phyloP scores from a whole-genome alignment of 2,113 vertebrate genomes.

The Zosterops japonicus region DNA sequence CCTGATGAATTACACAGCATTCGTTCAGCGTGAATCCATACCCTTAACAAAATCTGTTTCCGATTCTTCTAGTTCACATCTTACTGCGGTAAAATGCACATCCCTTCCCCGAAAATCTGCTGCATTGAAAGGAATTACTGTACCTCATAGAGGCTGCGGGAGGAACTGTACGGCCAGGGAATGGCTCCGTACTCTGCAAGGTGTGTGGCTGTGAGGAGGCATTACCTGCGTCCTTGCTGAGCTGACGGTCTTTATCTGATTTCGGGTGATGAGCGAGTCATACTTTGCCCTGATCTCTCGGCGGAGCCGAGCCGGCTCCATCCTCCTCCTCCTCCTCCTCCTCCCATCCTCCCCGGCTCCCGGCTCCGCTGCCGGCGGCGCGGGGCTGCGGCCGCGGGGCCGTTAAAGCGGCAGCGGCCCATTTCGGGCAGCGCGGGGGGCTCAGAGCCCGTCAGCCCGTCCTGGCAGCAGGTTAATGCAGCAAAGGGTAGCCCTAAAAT shows the following conservation, averaged over 20 bases:
- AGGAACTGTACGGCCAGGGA: constrained; percentile 69
- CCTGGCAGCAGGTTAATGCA: background rate
- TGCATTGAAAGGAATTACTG: constrained; percentile 74
- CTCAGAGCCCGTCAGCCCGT: background rate
- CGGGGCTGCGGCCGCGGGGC: background rate
- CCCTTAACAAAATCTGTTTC: background rate
- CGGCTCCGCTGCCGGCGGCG: background rate
- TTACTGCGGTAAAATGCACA: constrained; percentile 57
- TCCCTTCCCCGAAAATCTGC: constrained; percentile 69
- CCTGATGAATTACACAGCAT: background rate
- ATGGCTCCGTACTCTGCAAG: constrained; percentile 70
- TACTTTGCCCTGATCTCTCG: constrained; percentile 84
- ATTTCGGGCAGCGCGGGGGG: background rate
- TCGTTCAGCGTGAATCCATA: background rate
- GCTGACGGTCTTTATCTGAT: constrained; percentile 72
- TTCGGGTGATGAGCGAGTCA: constrained; percentile 76
- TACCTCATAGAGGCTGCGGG: constrained; percentile 78
- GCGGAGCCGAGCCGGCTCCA: constrained; percentile 90
- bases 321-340: constrained; percentile 77
- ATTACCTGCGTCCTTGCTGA: constrained; percentile 79
- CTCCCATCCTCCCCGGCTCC: constrained; percentile 80
- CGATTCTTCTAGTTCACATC: background rate
- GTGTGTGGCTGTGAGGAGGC: constrained; percentile 65
- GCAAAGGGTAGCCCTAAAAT: background rate
- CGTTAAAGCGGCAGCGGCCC: constrained; percentile 73